phyloP scores from a whole-genome alignment of 2,888 invertebrate genomes.

The Lacanobia oleracea region DNA sequence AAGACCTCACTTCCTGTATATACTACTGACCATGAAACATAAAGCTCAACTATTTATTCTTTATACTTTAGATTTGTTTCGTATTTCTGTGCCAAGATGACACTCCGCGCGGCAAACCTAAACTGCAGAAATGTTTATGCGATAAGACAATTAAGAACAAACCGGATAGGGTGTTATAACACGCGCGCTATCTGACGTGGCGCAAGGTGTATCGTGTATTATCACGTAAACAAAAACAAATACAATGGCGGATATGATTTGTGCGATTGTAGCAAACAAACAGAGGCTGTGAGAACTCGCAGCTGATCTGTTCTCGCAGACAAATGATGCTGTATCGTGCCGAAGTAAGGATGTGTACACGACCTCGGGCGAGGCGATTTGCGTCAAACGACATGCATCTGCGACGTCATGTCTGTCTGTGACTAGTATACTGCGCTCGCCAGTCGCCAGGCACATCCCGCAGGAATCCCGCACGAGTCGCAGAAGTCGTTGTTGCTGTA shows the following conservation, averaged over 20 bases:
- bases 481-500: too few relatives aligned
- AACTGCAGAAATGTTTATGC: conserved; percentile 27
- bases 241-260: conserved; percentile 5
- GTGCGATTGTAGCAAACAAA: background rate
- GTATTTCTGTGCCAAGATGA: conserved; percentile 33
- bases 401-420: background rate
- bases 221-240: background rate
- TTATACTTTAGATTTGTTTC: conserved; percentile 27
- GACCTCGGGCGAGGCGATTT: background rate
- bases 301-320: conserved; percentile 4
- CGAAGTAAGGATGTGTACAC: background rate
- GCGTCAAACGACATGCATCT: background rate
- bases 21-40: conserved; percentile 9
- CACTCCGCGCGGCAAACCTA: conserved; percentile 11
- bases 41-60: background rate
- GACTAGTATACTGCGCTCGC: too few relatives aligned
- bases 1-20: too few relatives aligned
- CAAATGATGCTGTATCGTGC: conserved; percentile 4
- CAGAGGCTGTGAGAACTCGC: conserved; percentile 1
- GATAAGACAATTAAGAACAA: conserved; percentile 23
- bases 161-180: background rate
- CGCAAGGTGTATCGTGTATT: conserved; percentile 1
- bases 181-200: background rate
- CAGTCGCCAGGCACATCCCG: too few relatives aligned
- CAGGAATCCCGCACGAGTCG: too few relatives aligned